A percentile compares a stretch with the other conserved stretches of the same genome.
phyloP scores from a whole-genome alignment of 2,888 invertebrate species.

The Eutolmus rufibarbis region DNA sequence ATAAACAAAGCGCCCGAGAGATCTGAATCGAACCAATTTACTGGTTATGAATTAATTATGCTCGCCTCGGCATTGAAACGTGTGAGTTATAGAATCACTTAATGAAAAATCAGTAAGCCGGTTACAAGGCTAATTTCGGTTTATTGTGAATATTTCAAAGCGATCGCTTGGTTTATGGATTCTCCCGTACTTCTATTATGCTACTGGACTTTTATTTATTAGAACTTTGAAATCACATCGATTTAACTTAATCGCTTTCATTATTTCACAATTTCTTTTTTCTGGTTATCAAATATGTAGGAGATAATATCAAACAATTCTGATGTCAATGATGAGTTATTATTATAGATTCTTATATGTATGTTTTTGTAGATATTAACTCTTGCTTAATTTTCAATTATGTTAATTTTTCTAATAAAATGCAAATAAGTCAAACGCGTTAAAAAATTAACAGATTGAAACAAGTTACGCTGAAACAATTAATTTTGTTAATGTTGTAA shows the following conservation, averaged over 20 bases:
- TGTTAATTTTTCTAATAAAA: no score
- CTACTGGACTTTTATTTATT: not conserved
- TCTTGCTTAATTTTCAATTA: no score
- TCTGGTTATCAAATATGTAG: not conserved
- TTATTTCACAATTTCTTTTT: not conserved
- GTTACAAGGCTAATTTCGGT: not conserved
- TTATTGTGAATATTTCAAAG: not conserved
- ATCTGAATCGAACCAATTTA: not conserved
- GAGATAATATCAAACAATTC: no score
- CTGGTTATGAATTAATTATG: not conserved
- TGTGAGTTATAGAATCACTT: not conserved
- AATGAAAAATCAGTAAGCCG: not conserved
- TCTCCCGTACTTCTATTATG: not conserved
- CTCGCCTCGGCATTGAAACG: not conserved
- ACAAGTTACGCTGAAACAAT: no score
- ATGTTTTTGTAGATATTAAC: no score
- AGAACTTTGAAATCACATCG: not conserved
- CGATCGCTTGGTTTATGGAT: not conserved
- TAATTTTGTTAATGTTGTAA: no score
- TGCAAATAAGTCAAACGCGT: no score
- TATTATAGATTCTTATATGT: no score
- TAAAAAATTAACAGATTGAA: no score
- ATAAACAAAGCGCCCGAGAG: not conserved
- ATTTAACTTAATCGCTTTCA: not conserved
- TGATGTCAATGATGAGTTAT: no score